Conservation (phyloP, 2,797 vertebrate genomes). For the Chloroceryle amazona region DNA sequence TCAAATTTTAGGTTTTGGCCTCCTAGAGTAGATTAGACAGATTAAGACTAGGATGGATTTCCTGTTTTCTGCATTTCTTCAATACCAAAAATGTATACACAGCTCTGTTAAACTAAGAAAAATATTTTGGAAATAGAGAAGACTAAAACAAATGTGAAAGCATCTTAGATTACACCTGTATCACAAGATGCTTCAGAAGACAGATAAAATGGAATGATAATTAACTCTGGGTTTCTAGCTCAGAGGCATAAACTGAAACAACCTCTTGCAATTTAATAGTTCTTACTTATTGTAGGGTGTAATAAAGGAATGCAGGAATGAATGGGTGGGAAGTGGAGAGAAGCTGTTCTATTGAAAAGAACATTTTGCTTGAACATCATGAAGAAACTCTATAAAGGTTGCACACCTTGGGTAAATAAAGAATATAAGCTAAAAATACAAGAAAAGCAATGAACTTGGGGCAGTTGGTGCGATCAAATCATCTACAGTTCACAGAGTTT, state of each 20-base stretch:
- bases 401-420: not conserved
- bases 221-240: not conserved
- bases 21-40: not conserved
- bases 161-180: fast-evolving
- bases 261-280: not conserved
- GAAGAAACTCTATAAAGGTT: not conserved
- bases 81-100: not conserved
- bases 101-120: not conserved
- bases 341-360: not conserved
- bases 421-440: not conserved
- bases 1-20: not conserved
- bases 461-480: not conserved
- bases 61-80: not conserved
- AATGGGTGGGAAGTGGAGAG: not conserved
- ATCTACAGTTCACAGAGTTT: not conserved
- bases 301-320: not conserved
- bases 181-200: not conserved
- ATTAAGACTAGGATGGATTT: not conserved
- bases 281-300: not conserved
- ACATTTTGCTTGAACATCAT: not conserved
- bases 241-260: not conserved
- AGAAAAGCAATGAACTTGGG: not conserved
- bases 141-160: not conserved
- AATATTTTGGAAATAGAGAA: not conserved
- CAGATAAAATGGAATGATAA: not conserved